These are phyloP conservation scores for Acrocephalus arundinaceus DNA, from an alignment of 2,113 vertebrate genomes.

Conservation along the genomic window DNA sequence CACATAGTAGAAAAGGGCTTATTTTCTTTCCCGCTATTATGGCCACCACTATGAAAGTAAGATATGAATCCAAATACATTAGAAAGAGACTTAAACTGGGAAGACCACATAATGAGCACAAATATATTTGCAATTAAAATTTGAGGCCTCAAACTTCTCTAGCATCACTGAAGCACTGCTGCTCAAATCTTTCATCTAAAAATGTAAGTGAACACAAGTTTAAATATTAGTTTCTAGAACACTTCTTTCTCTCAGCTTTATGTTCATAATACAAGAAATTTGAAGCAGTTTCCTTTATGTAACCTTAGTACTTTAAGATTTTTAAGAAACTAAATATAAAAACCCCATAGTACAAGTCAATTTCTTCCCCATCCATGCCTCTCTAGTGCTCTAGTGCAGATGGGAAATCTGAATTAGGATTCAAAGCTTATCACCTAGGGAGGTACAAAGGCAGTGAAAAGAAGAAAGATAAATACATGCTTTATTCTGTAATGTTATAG, in stretches of 20 bases:
- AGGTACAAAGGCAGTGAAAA: neutral
- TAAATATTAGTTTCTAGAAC: neutral
- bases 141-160: neutral
- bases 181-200: neutral
- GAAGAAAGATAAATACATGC: neutral
- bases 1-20: neutral
- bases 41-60: neutral
- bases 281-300: neutral
- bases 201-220: accelerated
- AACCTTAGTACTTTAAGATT: neutral
- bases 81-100: neutral
- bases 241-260: neutral
- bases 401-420: neutral
- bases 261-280: neutral
- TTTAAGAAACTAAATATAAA: neutral
- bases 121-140: neutral
- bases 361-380: neutral
- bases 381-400: neutral
- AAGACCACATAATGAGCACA: neutral
- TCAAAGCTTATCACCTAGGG: neutral
- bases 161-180: neutral
- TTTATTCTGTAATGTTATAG: neutral
- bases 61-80: neutral
- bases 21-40: neutral
- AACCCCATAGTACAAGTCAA: neutral